These are phyloP conservation scores for Rhopalosiphum padi DNA, from an alignment of 1,140 invertebrate genomes.

Conservation along the genomic window DNA sequence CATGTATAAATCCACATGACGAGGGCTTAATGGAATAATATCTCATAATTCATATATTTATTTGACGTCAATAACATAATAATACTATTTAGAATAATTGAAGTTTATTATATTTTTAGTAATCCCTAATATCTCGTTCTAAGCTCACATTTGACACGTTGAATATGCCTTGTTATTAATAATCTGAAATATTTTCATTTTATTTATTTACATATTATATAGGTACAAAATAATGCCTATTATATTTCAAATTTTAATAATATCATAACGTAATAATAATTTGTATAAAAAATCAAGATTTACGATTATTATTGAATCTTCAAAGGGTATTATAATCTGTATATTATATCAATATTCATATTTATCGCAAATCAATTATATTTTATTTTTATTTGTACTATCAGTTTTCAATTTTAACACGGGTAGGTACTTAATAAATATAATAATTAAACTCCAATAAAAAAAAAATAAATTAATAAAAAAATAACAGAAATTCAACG, in stretches of 20 bases:
- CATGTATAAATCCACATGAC: neutral
- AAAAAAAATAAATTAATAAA: neutral
- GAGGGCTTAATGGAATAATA: neutral
- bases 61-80: neutral
- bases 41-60: neutral
- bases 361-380: neutral
- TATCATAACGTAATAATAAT: neutral
- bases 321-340: neutral
- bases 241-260: neutral
- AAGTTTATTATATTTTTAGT: neutral
- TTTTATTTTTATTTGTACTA: neutral
- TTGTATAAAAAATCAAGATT: neutral
- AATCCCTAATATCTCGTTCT: neutral
- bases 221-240: neutral
- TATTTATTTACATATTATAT: neutral
- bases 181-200: neutral
- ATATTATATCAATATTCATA: neutral
- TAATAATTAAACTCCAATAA: neutral
- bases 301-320: neutral
- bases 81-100: neutral
- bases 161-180: too few relatives aligned
- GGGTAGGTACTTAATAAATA: neutral
- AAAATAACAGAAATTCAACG: neutral
- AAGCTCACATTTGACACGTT: neutral
- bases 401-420: neutral